Percentiles rank a stretch among this genome's conserved stretches.
Conservation (phyloP, 1,140 invertebrate genomes). For the Zophobas morio region DNA sequence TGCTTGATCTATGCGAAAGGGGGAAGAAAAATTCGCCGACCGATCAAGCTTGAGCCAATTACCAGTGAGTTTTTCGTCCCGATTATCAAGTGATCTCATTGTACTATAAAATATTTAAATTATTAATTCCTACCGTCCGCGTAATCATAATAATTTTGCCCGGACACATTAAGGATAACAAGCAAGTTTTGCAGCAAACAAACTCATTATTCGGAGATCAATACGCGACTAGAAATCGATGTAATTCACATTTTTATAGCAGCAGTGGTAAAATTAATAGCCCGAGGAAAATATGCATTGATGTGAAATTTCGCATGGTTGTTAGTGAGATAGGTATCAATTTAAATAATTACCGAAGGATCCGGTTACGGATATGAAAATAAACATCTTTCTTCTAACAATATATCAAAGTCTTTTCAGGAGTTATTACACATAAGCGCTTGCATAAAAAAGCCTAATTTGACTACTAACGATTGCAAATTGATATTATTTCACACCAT, state of each 20-base stretch:
- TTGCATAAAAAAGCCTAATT: conserved; percentile 27
- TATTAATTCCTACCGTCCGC: conserved; percentile 21
- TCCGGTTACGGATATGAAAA: conserved; percentile 36
- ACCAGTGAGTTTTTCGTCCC: conserved; percentile 24
- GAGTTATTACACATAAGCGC: conserved; percentile 5
- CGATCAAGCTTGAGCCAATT: conserved; percentile 20
- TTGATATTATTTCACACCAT: conserved; percentile 36
- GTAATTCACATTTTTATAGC: conserved; percentile 20
- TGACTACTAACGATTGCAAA: conserved; percentile 22
- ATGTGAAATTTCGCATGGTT: conserved; percentile 30
- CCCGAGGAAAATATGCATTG: conserved; percentile 28
- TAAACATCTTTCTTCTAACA: conserved; percentile 21
- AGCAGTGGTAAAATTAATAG: conserved; percentile 28
- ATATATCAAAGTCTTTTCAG: conserved; percentile 34
- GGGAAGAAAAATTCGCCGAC: conserved; percentile 28
- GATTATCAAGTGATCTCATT: conserved; percentile 9
- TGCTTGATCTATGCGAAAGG: conserved; percentile 29
- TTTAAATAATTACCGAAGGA: conserved; percentile 37
- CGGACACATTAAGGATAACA: not conserved
- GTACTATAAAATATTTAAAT: conserved; percentile 28
- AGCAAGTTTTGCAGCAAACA: not conserved
- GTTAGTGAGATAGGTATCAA: conserved; percentile 37
- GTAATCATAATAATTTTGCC: conserved; percentile 8
- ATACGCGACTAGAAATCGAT: conserved; percentile 25
- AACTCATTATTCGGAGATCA: conserved; percentile 11